Evolutionary conservation across 2,888 invertebrate genomes (phyloP).

Genomic region (Leptarthrus brevirostris): DNA sequence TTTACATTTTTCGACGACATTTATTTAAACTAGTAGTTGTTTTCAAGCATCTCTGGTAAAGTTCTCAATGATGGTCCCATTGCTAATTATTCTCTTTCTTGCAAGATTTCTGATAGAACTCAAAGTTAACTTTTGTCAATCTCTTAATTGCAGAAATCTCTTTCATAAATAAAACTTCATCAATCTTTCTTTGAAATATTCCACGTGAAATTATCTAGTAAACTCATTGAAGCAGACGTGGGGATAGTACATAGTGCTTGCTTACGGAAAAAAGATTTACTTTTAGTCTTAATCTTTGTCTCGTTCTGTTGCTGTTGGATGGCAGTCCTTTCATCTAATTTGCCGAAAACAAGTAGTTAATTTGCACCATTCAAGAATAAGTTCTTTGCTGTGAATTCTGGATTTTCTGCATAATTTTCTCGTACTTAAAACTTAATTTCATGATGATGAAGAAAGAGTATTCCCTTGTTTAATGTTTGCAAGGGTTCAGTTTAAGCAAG

Average conservation of each 20-base stretch:
- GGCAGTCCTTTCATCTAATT: not conserved
- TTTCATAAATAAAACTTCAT: too few species aligned
- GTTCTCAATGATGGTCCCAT: too few species aligned
- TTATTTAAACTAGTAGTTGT: too few species aligned
- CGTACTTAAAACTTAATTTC: conserved; percentile 18
- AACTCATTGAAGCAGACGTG: too few species aligned
- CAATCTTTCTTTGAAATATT: too few species aligned
- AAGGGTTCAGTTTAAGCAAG: not conserved
- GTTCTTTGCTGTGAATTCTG: not conserved
- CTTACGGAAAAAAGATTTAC: not conserved
- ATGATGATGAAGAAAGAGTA: conserved; percentile 1
- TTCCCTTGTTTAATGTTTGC: not conserved
- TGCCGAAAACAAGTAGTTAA: not conserved
- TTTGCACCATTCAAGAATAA: not conserved
- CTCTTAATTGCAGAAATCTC: too few species aligned
- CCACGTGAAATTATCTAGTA: too few species aligned
- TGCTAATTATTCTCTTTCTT: too few species aligned
- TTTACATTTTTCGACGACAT: too few species aligned
- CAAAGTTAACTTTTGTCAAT: too few species aligned
- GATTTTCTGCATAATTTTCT: not conserved
- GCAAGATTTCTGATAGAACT: too few species aligned
- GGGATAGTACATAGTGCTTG: not conserved
- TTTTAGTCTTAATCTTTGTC: not conserved
- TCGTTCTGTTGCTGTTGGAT: not conserved
- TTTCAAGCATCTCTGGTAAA: too few species aligned